These are phyloP conservation scores for Gallinago stenura DNA, from an alignment of 2,797 vertebrate genomes.

Conservation along the genomic window DNA sequence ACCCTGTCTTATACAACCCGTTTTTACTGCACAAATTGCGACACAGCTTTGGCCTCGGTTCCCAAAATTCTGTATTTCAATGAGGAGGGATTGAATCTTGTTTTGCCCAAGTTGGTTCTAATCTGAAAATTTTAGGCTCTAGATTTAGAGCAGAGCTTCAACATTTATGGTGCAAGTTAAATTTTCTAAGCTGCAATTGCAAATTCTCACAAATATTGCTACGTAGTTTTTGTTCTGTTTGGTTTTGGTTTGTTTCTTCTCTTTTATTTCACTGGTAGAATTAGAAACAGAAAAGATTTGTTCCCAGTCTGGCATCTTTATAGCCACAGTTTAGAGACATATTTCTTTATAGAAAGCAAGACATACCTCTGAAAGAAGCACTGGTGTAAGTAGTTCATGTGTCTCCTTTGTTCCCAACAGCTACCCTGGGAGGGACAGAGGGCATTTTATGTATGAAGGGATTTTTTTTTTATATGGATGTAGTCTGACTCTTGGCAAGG, in stretches of 20 bases:
- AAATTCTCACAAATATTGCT: background rate
- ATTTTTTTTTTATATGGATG: background rate
- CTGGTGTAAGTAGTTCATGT: background rate
- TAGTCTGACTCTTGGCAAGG: background rate
- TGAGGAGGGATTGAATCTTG: background rate
- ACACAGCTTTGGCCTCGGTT: slow-evolving; percentile 14
- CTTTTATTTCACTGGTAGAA: background rate
- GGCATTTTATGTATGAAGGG: background rate
- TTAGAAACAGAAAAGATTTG: background rate
- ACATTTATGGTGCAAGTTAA: background rate
- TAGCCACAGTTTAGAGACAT: background rate
- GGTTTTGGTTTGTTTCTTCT: background rate
- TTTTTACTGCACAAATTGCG: background rate
- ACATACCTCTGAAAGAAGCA: background rate
- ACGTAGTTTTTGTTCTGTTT: background rate
- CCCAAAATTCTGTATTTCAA: background rate
- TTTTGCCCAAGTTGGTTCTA: slow-evolving; percentile 5
- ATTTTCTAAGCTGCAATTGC: background rate
- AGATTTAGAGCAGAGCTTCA: background rate
- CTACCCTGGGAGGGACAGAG: background rate
- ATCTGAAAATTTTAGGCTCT: slow-evolving; percentile 7
- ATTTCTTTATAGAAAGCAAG: background rate
- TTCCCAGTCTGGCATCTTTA: background rate
- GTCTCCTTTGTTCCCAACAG: background rate
- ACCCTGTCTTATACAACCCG: background rate